phyloP scores from a whole-genome alignment of 2,888 invertebrate genomes.

The Andrena trimmerana region DNA sequence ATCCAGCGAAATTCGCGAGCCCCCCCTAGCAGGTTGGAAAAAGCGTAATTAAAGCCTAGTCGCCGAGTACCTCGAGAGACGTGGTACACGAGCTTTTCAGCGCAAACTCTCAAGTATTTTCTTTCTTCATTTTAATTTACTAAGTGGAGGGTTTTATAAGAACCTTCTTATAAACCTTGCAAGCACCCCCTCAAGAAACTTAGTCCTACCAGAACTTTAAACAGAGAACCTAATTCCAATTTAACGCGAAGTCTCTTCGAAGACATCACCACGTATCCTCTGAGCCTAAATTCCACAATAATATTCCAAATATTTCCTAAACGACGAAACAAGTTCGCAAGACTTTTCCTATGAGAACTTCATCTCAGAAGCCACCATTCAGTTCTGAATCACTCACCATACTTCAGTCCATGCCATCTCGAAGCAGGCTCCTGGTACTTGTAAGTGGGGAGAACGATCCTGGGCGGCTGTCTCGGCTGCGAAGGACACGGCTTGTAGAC shows the following conservation, averaged over 20 bases:
- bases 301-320: too few relatives aligned
- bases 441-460: slow-evolving; percentile 73
- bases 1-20: slow-evolving; percentile 40
- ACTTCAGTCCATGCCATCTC: slow-evolving; percentile 78
- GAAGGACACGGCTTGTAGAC: slow-evolving; percentile 81
- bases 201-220: too few relatives aligned
- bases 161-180: too few relatives aligned
- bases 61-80: neutral
- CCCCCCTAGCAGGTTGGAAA: slow-evolving; percentile 21
- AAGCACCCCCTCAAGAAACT: too few relatives aligned
- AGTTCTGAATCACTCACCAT: slow-evolving; percentile 71
- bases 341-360: too few relatives aligned
- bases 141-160: too few relatives aligned
- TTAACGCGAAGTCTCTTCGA: too few relatives aligned
- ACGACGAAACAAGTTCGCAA: too few relatives aligned
- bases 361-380: too few relatives aligned
- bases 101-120: neutral
- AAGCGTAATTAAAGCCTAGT: slow-evolving; percentile 32
- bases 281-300: too few relatives aligned
- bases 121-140: neutral
- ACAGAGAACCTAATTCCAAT: too few relatives aligned
- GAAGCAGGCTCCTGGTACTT: slow-evolving; percentile 76
- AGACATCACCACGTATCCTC: too few relatives aligned
- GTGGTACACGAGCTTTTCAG: neutral
- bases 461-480: slow-evolving; percentile 71